These are phyloP conservation scores for Rhinoraja longicauda DNA, from an alignment of 2,797 vertebrate genomes.

Conservation along the genomic window DNA sequence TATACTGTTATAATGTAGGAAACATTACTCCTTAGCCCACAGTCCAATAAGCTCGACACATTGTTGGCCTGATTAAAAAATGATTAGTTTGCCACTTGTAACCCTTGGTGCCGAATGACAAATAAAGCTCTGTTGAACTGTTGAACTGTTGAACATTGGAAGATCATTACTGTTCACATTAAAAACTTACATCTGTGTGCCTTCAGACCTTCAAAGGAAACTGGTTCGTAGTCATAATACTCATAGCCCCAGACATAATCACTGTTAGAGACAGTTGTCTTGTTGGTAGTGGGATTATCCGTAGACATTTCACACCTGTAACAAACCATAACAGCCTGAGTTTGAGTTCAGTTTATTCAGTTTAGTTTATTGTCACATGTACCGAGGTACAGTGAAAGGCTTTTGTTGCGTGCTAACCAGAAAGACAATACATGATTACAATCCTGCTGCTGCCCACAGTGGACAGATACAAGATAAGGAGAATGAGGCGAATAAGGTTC, in stretches of 20 bases:
- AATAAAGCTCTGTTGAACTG: too few species aligned
- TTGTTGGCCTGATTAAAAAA: background rate
- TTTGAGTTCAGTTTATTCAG: too few species aligned
- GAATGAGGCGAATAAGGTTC: too few species aligned
- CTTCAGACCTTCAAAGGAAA: slow-evolving; percentile 85
- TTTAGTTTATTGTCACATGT: too few species aligned
- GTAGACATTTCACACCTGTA: slow-evolving; percentile 56
- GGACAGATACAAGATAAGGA: too few species aligned
- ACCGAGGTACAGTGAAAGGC: too few species aligned
- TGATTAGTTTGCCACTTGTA: background rate
- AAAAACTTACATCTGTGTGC: slow-evolving; percentile 82
- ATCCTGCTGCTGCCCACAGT: too few species aligned
- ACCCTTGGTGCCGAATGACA: too few species aligned
- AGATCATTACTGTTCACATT: background rate
- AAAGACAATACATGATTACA: too few species aligned
- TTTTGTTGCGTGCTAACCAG: too few species aligned
- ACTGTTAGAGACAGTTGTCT: slow-evolving; percentile 54
- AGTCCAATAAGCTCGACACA: background rate
- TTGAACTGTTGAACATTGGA: too few species aligned
- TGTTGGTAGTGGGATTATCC: slow-evolving; percentile 54
- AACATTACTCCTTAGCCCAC: background rate
- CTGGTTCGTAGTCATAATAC: slow-evolving; percentile 83
- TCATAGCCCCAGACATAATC: slow-evolving; percentile 90
- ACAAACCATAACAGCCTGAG: background rate
- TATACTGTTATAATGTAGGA: background rate